Evolutionary conservation across 2,888 invertebrate genomes (phyloP).

Genomic region (Cheiracanthium punctorium): DNA sequence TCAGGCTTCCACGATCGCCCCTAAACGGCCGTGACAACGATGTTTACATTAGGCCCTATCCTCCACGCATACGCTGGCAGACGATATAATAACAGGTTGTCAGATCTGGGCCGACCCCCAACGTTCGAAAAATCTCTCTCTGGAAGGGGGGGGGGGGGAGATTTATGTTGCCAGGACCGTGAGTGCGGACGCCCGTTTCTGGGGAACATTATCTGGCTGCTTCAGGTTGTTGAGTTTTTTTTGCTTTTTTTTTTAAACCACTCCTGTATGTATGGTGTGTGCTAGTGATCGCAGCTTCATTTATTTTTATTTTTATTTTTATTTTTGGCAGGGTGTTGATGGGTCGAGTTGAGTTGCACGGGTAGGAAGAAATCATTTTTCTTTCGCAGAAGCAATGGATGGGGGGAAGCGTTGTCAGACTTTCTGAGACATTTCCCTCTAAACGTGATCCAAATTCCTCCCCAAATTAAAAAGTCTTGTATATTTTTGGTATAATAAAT

Average conservation of each 20-base stretch:
- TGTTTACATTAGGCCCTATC: constrained; percentile 62
- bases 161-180: constrained; percentile 59
- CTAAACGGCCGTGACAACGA: constrained; percentile 66
- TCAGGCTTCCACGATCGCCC: constrained; percentile 55
- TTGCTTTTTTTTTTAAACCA: too few relatives aligned
- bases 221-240: not conserved
- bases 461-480: too few relatives aligned
- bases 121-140: not conserved
- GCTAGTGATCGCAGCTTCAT: too few relatives aligned
- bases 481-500: not conserved
- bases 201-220: constrained; percentile 66
- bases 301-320: not conserved
- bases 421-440: too few relatives aligned
- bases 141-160: constrained; percentile 22
- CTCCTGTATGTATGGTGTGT: too few relatives aligned
- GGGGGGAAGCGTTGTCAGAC: too few relatives aligned
- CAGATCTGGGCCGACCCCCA: constrained; percentile 44
- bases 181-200: constrained; percentile 53
- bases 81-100: constrained; percentile 66
- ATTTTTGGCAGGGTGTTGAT: not conserved
- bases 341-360: too few relatives aligned
- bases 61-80: constrained; percentile 32
- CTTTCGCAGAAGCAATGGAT: not conserved
- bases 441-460: too few relatives aligned
- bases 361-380: too few relatives aligned